These are phyloP conservation scores for Odontomyia ornata DNA, from an alignment of 2,888 invertebrate species.

Conservation along the genomic window DNA sequence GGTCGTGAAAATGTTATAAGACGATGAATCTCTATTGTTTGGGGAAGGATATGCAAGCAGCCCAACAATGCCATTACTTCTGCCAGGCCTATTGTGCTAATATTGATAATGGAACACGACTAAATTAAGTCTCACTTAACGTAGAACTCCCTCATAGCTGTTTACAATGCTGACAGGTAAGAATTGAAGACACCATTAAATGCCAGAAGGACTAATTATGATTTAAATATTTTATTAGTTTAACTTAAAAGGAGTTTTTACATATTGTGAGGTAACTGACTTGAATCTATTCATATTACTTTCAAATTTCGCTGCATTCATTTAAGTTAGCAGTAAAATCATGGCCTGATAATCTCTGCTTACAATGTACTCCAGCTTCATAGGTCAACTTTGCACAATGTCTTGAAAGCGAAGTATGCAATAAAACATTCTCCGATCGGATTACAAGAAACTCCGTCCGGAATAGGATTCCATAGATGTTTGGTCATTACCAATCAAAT, in stretches of 20 bases:
- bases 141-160: background rate
- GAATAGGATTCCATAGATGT: conserved; percentile 27
- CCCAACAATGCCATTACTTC: background rate
- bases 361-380: background rate
- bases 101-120: background rate
- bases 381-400: background rate
- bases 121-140: background rate
- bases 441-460: conserved; percentile 22
- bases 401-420: background rate
- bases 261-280: no score
- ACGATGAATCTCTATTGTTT: background rate
- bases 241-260: no score
- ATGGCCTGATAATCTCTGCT: background rate
- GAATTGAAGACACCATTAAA: no score
- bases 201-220: no score
- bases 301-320: no score
- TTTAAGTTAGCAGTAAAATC: no score
- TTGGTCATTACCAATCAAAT: conserved; percentile 22
- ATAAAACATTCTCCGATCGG: background rate
- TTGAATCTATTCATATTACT: no score
- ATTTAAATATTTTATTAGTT: no score
- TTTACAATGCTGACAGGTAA: no score
- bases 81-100: background rate
- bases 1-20: background rate
- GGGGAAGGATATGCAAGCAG: background rate